Percentiles rank a stretch among this genome's conserved stretches.
Evolutionary conservation across 2,888 invertebrate species (phyloP).

Genomic region (Epicampocera succincta): DNA sequence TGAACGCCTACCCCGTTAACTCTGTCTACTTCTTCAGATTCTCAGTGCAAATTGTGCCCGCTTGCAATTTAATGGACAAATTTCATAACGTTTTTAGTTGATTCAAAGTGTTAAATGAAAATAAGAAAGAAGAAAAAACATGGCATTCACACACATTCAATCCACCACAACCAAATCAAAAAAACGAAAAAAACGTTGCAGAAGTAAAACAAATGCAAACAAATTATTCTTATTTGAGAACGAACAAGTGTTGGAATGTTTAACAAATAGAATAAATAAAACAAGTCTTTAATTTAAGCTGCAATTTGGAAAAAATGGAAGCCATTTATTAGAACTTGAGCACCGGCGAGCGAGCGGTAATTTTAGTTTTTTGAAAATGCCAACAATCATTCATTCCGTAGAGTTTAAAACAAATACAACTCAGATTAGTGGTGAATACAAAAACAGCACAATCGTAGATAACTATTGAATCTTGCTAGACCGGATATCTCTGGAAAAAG

Average conservation of each 20-base stretch:
- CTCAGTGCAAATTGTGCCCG: slow-evolving; percentile 19
- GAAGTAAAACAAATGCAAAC: background rate
- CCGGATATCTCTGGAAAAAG: too few species aligned
- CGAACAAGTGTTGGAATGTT: slow-evolving; percentile 18
- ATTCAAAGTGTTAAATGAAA: background rate
- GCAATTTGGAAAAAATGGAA: background rate
- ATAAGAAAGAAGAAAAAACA: background rate
- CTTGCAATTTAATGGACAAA: slow-evolving; percentile 9
- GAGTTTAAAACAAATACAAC: too few species aligned
- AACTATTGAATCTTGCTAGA: too few species aligned
- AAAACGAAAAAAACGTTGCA: slow-evolving; percentile 1
- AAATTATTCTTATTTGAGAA: slow-evolving; percentile 1
- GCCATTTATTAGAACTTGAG: too few species aligned
- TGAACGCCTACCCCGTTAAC: slow-evolving; percentile 22
- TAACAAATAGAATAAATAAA: slow-evolving; percentile 23
- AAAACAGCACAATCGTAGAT: too few species aligned
- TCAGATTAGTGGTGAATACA: too few species aligned
- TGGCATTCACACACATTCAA: slow-evolving; percentile 15
- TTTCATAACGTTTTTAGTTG: background rate
- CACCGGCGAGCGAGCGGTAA: too few species aligned
- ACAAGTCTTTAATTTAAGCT: slow-evolving; percentile 45
- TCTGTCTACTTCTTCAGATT: background rate
- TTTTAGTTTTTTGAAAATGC: too few species aligned
- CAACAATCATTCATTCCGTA: too few species aligned
- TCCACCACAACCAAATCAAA: background rate